These are phyloP conservation scores for Puntigrus tetrazona DNA, from an alignment of 2,113 vertebrate genomes.

Conservation along the genomic window DNA sequence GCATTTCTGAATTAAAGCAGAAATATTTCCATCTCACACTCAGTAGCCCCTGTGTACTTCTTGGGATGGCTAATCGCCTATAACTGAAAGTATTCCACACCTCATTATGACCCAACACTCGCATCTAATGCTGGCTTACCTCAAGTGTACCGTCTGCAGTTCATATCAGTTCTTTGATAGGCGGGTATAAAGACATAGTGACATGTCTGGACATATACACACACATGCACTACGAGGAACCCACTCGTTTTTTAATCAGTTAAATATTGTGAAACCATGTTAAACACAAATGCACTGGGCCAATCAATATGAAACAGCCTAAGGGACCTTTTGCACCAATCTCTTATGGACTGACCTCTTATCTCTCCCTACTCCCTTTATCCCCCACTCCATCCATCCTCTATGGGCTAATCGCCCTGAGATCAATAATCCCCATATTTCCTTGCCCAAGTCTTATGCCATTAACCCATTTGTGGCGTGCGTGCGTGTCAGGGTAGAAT, in stretches of 20 bases:
- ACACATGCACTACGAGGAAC: neutral
- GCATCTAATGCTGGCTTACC: neutral
- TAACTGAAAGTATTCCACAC: neutral
- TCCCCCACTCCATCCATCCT: constrained; percentile 16
- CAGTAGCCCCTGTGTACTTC: neutral
- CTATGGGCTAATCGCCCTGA: neutral
- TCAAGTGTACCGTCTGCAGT: neutral
- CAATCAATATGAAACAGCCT: constrained; percentile 36
- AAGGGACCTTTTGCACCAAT: constrained; percentile 27
- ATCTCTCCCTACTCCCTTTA: constrained; percentile 1
- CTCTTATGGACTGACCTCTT: constrained; percentile 36
- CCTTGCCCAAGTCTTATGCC: neutral
- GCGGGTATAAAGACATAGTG: neutral
- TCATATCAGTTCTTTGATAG: constrained; percentile 11
- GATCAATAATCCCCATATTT: constrained; percentile 34
- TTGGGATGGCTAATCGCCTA: neutral
- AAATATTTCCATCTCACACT: neutral
- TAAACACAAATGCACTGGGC: neutral
- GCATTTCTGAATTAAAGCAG: neutral
- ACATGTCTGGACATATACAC: constrained; percentile 19
- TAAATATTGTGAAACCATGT: constrained; percentile 2
- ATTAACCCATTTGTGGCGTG: constrained; percentile 13
- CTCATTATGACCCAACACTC: neutral
- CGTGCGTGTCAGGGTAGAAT: constrained; percentile 6
- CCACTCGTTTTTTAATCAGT: constrained; percentile 18